Conservation (phyloP, 2,888 invertebrate genomes). For the Subacronicta megacephala region DNA sequence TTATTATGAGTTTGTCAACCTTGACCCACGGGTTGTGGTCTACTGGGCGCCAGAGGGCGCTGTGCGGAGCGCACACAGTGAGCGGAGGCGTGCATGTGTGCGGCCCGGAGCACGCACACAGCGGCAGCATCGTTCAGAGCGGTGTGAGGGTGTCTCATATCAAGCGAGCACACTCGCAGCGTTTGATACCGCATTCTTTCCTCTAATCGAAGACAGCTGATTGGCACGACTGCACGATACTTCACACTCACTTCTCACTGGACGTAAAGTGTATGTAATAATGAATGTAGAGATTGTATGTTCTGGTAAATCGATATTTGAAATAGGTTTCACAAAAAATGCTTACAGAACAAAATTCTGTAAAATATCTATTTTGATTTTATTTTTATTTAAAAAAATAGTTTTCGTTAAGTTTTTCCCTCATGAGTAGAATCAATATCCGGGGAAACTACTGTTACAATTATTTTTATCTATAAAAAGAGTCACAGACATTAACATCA, state of each 20-base stretch:
- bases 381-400: no score
- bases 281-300: conserved; percentile 36
- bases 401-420: no score
- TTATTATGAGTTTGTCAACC: conserved; percentile 85
- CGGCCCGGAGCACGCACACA: conserved; percentile 68
- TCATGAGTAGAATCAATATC: background rate
- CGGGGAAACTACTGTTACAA: background rate
- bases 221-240: conserved; percentile 68
- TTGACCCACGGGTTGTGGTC: conserved; percentile 74
- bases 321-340: conserved; percentile 34
- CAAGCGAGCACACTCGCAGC: conserved; percentile 67
- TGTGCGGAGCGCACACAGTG: conserved; percentile 68
- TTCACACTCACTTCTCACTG: conserved; percentile 50
- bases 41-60: conserved; percentile 82
- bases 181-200: conserved; percentile 68
- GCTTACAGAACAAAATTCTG: conserved; percentile 14
- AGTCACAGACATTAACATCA: background rate
- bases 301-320: conserved; percentile 31
- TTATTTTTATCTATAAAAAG: background rate
- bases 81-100: conserved; percentile 64
- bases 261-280: conserved; percentile 50
- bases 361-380: background rate
- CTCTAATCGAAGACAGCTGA: conserved; percentile 70
- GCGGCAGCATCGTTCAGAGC: conserved; percentile 31
- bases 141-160: conserved; percentile 71